A percentile compares a stretch with the other conserved stretches of the same genome.
Conservation (phyloP, 2,888 invertebrate species). For the Eristalinus aeneus region DNA sequence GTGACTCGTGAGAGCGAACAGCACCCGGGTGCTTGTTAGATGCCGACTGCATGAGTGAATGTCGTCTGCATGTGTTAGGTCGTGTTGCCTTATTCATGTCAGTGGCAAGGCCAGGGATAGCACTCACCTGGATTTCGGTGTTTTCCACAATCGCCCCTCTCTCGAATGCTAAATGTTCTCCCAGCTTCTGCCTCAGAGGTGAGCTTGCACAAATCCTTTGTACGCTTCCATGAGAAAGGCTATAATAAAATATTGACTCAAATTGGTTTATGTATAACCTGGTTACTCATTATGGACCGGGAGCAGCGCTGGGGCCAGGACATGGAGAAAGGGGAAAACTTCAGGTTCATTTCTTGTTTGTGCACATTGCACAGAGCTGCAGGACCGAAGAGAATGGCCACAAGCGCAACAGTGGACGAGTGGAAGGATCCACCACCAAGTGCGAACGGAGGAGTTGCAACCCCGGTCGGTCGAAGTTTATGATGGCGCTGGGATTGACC, state of each 20-base stretch:
- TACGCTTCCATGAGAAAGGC: conserved; percentile 10
- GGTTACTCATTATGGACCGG: conserved; percentile 44
- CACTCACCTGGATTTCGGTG: conserved; percentile 10
- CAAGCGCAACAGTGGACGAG: conserved; percentile 17
- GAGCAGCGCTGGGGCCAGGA: not conserved
- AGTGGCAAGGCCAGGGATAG: conserved; percentile 28
- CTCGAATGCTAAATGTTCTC: not conserved
- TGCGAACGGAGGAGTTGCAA: not conserved
- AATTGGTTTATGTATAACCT: conserved; percentile 52
- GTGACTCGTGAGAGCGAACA: not conserved
- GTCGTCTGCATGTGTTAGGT: conserved; percentile 1
- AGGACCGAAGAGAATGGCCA: not conserved
- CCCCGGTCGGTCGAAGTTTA: conserved; percentile 31
- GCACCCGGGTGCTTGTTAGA: not conserved
- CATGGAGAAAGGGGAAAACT: not conserved
- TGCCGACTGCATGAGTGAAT: conserved; percentile 18
- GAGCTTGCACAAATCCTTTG: not conserved
- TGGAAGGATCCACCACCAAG: not conserved
- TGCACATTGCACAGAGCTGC: not conserved
- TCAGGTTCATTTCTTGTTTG: not conserved
- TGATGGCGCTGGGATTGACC: conserved; percentile 32
- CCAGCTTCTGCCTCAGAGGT: not conserved
- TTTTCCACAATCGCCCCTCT: not conserved
- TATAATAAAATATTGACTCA: conserved; percentile 52
- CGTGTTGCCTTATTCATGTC: conserved; percentile 54